Evolutionary conservation across 2,888 invertebrate species (phyloP).

Genomic region (Polymixis lichenea): DNA sequence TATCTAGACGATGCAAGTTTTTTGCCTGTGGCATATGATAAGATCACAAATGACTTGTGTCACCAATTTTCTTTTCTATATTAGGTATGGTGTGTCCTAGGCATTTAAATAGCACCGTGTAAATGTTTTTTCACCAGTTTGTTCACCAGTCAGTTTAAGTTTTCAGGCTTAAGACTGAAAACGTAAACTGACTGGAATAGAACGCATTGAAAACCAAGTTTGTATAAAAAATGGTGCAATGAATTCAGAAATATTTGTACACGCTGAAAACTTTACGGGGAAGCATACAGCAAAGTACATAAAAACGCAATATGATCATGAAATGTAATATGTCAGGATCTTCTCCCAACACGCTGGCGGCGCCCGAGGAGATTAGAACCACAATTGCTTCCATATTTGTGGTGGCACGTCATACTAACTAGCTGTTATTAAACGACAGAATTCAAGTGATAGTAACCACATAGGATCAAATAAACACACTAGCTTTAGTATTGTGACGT

Average conservation of each 20-base stretch:
- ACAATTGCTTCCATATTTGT: slow-evolving; percentile 58
- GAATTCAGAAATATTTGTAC: not conserved
- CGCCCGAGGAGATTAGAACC: slow-evolving; percentile 42
- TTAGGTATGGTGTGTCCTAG: not conserved
- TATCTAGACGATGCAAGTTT: not conserved
- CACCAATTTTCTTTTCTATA: too few species aligned
- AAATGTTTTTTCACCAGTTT: too few species aligned
- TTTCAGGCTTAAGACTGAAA: not conserved
- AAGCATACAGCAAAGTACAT: slow-evolving; percentile 22
- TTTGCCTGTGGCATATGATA: not conserved
- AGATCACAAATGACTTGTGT: not conserved
- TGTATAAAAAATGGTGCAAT: not conserved
- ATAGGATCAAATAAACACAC: slow-evolving; percentile 3
- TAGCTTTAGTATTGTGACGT: not conserved
- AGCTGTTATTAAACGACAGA: slow-evolving; percentile 26
- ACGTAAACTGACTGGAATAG: too few species aligned
- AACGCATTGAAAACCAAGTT: not conserved
- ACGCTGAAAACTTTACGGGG: not conserved
- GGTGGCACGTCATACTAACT: slow-evolving; percentile 32
- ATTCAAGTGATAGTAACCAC: slow-evolving; percentile 11
- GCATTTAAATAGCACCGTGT: not conserved
- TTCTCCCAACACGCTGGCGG: slow-evolving; percentile 11
- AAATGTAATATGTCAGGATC: slow-evolving; percentile 48
- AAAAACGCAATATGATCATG: slow-evolving; percentile 42
- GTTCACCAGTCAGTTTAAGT: too few species aligned